Evolutionary conservation across 2,888 invertebrate genomes (phyloP).

Genomic region (Dryadula phaetusa): DNA sequence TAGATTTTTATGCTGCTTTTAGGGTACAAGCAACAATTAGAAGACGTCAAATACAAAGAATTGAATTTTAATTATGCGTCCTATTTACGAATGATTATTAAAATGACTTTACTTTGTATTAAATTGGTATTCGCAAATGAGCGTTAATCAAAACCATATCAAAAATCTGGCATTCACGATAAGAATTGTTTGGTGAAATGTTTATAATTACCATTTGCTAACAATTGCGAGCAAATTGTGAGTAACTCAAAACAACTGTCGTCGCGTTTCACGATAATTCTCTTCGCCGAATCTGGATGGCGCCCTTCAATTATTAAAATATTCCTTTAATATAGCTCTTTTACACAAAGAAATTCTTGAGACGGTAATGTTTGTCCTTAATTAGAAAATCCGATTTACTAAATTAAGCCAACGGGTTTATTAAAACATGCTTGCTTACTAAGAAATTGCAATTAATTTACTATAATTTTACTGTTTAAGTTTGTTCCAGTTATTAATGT

Average conservation of each 20-base stretch:
- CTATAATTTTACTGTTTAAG: conserved; percentile 23
- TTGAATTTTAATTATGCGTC: not conserved
- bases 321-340: conserved; percentile 60
- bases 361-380: conserved; percentile 63
- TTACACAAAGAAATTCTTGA: conserved; percentile 55
- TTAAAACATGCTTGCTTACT: conserved; percentile 50
- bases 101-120: not conserved
- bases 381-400: conserved; percentile 65
- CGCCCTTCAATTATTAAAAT: conserved; percentile 64
- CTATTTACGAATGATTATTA: conserved; percentile 2
- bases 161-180: conserved; percentile 48
- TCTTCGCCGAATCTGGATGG: conserved; percentile 49
- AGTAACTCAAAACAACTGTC: conserved; percentile 61
- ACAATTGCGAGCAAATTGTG: conserved; percentile 52
- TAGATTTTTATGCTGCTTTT: too few relatives aligned
- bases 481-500: not conserved
- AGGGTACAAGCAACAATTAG: not conserved
- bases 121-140: conserved; percentile 6
- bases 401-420: conserved; percentile 52
- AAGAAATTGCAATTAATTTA: conserved; percentile 42
- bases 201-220: conserved; percentile 40
- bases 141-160: conserved; percentile 21
- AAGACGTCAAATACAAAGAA: not conserved
- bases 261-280: conserved; percentile 53
- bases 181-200: conserved; percentile 51